Evolutionary conservation across 2,888 invertebrate species (phyloP), one percentile per base, ranked within the genome.

Genomic region (Lasius platythorax): DNA sequence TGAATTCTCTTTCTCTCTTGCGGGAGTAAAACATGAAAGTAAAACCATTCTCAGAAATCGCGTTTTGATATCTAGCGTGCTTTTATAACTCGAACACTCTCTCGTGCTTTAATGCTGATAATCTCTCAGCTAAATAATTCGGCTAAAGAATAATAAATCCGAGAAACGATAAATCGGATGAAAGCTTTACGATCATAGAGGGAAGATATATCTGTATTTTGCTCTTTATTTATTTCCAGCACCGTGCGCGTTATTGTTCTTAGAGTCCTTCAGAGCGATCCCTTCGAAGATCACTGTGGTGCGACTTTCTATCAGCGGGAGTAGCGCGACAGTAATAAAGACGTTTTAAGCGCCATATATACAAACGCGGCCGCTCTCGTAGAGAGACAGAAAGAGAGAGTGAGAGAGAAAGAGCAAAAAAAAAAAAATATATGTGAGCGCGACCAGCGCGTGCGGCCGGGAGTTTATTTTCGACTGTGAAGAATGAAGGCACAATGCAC

Each of bases 401-500:
- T 6, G 8, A 33, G 33, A 61, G 30, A 61, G 30, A 33, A 6
- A 33, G 18, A 43, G 30, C 46, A 18, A 61, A 11, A 61, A 5
- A 46, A 37, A 64, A 70, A 72, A 75, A 83, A 88, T 46, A 76
- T 76, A 67, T 28, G 83, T 63, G 37, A 67, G 30, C 61, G 58
- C 76, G 75, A 64, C 58, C 37, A 40, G 67, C 81, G 83, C 89
- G 87, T 78, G 87, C 78, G 58, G 76, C 15, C 64, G n/a, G 50
- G 67, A 50, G 87, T 87, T 88, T 88, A 88, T 88, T 88, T 89
- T 88, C n/a, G 87, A 87, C 89, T 33, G 61, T 46, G 61, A 73
- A 81, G 79, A 81, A 81, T 81, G 73, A 73, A 81, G 73, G 79
- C 73, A 81, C 73, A 81, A 81, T 73, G 61, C 79, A 81, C 79